phyloP scores from a whole-genome alignment of 1,140 invertebrate genomes.

The Cotesia chilonis region DNA sequence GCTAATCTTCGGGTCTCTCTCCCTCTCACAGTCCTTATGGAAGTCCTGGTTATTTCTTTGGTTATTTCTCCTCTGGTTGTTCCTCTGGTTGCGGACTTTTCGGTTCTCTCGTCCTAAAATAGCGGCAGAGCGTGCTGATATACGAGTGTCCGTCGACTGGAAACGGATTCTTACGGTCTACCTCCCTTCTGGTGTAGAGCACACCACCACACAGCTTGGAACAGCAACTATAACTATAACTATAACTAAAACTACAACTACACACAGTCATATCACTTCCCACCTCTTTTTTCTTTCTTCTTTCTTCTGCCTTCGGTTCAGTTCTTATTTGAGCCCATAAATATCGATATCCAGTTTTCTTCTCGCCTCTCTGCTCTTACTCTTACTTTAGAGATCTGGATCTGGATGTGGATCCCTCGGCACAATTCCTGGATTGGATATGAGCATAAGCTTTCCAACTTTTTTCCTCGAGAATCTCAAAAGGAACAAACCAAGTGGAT shows the following conservation, averaged over 20 bases:
- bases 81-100: too few species aligned
- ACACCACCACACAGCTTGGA: background rate
- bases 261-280: conserved; percentile 14
- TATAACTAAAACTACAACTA: background rate
- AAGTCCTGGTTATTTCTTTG: conserved; percentile 12
- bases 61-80: conserved; percentile 29
- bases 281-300: background rate
- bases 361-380: background rate
- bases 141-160: conserved; percentile 35
- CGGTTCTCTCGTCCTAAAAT: conserved; percentile 35
- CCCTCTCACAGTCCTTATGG: background rate
- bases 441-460: too few species aligned
- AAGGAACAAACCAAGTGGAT: too few species aligned
- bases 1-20: conserved; percentile 5
- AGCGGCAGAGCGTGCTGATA: conserved; percentile 36
- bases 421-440: too few species aligned
- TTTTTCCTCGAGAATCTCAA: too few species aligned
- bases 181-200: conserved; percentile 27
- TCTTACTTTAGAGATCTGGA: too few species aligned
- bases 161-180: conserved; percentile 37
- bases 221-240: too few species aligned
- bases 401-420: too few species aligned
- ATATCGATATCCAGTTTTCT: conserved; percentile 35
- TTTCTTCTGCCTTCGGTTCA: background rate
- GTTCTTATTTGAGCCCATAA: conserved; percentile 20